These are phyloP conservation scores for Nemapogon koenigi DNA, from an alignment of 2,888 invertebrate species.

Conservation along the genomic window DNA sequence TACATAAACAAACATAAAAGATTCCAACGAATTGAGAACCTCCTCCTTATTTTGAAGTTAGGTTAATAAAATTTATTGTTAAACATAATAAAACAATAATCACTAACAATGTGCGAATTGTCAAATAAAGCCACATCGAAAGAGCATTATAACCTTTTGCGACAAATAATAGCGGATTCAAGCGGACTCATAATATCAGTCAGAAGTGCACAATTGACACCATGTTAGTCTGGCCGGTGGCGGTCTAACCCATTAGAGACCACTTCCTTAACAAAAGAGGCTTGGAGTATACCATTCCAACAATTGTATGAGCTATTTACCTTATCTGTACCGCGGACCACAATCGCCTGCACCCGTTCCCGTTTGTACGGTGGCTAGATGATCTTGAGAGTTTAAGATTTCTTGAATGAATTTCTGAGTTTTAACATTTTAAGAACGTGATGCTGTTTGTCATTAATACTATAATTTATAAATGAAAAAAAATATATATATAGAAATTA, in stretches of 20 bases:
- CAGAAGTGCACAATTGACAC: conserved; percentile 48
- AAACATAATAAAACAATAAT: neutral
- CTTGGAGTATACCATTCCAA: conserved; percentile 49
- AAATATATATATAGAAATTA: too few relatives aligned
- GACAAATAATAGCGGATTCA: conserved; percentile 4
- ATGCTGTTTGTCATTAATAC: too few relatives aligned
- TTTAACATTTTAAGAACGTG: too few relatives aligned
- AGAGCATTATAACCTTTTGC: conserved; percentile 1
- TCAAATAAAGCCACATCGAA: neutral
- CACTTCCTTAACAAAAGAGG: conserved; percentile 60
- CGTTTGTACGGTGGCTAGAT: conserved; percentile 22
- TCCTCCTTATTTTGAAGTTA: too few relatives aligned
- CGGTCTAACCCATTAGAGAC: conserved; percentile 47
- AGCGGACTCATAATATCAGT: neutral
- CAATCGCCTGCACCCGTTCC: conserved; percentile 47
- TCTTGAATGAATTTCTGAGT: too few relatives aligned
- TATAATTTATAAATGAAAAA: too few relatives aligned
- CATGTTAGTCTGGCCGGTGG: conserved; percentile 54
- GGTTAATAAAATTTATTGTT: neutral
- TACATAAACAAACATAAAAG: too few relatives aligned
- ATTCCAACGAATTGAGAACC: too few relatives aligned
- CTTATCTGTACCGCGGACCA: conserved; percentile 49
- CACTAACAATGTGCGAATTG: neutral
- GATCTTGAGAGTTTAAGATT: conserved; percentile 32
- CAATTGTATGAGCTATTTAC: conserved; percentile 65